Evolutionary conservation across 2,113 vertebrate species (phyloP), one percentile per base, ranked within the genome.

Genomic region (Catharus bicknelli): DNA sequence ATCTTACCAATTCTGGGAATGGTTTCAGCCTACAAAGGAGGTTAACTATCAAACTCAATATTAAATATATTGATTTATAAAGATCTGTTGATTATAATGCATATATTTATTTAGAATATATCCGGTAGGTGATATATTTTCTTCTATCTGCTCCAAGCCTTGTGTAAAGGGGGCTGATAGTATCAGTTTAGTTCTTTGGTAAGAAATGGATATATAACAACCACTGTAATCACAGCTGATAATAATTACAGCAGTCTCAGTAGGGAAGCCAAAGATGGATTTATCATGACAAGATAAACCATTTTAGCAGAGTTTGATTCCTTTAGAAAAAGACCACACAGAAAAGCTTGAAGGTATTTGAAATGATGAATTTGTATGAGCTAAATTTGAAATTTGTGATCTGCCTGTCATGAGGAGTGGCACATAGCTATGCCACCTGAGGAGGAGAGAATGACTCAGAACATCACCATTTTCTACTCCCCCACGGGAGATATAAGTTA

Each of bases 321-420:
- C 22, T 30, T 74, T 70, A 88, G 53, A 77, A 90, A 64, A 82
- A 76, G 68, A 85, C 72, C 40, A 67, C 73, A 69, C 40, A 55
- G n/a, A 74, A 73, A 38, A 91, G 16, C 55, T 61, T 74, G 63
- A 59, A 90, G 27, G 32, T 40, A 80, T 80, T 90, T 70, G 40
- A 38, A 55, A 47, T 51, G 2, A 77, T 83, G 42, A 16, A 59
- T 93, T 89, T 90, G 14, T 88, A 55, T 75, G 86, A 94, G 38
- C 47, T 70, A 70, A 86, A 70, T 58, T 50, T 38, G 40, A 59
- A 78, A 90, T 92, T 74, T 92, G 43, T 67, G 48, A 59, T 78
- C 53, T 55, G 64, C 22, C 68, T 89, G 69, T 70, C 36, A 1
- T 29, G 53, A 84, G 68, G 57, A 90, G 74, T 78, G 86, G 78